phyloP scores from a whole-genome alignment of 2,797 vertebrate genomes.

The Muscicapa striata region DNA sequence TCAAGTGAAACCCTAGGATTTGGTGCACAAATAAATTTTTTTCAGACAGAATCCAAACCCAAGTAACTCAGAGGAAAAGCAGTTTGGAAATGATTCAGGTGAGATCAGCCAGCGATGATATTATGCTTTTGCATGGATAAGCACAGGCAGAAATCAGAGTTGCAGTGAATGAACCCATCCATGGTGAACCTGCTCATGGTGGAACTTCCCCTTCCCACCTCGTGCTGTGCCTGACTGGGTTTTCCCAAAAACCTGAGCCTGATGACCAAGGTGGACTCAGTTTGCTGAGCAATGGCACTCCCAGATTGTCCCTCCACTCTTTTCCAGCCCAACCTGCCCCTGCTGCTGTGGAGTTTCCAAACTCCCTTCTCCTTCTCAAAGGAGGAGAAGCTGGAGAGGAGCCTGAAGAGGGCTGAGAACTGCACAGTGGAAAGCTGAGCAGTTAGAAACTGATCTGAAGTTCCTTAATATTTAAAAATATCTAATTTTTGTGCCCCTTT shows the following conservation, averaged over 20 bases:
- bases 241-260: not conserved
- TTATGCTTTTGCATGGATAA: not conserved
- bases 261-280: not conserved
- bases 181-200: not conserved
- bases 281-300: not conserved
- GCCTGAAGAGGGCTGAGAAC: not conserved
- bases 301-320: not conserved
- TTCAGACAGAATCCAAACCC: not conserved
- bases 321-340: not conserved
- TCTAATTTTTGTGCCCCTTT: not conserved
- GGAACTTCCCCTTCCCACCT: not conserved
- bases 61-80: conserved; percentile 30
- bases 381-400: not conserved
- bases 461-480: not conserved
- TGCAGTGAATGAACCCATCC: conserved; percentile 25
- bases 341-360: not conserved
- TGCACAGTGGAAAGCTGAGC: not conserved
- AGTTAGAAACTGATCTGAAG: not conserved
- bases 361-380: not conserved
- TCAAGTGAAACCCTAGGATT: not conserved
- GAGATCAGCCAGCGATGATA: not conserved
- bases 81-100: conserved; percentile 32
- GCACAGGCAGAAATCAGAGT: not conserved
- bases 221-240: accelerated
- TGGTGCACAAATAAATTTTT: conserved; percentile 34